These are phyloP conservation scores for Brachionus rotundiformis DNA, from an alignment of 1,140 invertebrate species.

Conservation along the genomic window DNA sequence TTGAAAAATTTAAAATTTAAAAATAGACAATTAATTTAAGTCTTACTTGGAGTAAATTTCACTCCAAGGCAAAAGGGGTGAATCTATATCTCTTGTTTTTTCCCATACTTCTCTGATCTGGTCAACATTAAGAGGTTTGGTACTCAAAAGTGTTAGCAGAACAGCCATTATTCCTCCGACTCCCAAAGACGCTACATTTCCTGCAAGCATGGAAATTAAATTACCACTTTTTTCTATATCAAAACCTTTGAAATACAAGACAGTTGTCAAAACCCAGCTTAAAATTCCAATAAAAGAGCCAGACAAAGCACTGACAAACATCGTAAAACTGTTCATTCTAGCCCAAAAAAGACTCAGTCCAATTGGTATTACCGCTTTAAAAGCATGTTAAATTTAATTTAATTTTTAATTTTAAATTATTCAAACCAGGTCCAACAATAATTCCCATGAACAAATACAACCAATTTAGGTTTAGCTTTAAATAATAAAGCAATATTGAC, in stretches of 20 bases:
- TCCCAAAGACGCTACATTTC: conserved; percentile 63
- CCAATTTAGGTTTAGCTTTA: conserved; percentile 61
- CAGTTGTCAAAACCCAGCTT: conserved; percentile 60
- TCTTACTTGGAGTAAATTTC: conserved; percentile 61
- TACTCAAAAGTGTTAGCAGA: conserved; percentile 57
- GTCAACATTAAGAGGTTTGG: conserved; percentile 52
- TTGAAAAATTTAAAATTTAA: no score
- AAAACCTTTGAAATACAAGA: conserved; percentile 59
- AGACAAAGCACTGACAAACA: conserved; percentile 60
- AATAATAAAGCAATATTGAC: conserved; percentile 56
- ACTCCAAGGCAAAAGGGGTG: conserved; percentile 64
- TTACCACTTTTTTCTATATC: conserved; percentile 45
- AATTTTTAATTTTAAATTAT: background rate
- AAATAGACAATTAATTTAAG: background rate
- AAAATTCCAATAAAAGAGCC: conserved; percentile 59
- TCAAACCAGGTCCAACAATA: conserved; percentile 59
- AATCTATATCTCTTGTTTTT: conserved; percentile 65
- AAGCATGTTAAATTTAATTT: no score
- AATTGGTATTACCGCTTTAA: conserved; percentile 63
- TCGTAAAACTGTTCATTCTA: conserved; percentile 59
- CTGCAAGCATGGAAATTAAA: conserved; percentile 61
- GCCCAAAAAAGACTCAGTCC: conserved; percentile 63
- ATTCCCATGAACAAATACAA: conserved; percentile 65
- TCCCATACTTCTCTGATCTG: conserved; percentile 61
- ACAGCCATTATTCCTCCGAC: conserved; percentile 60